Conservation (phyloP, 2,797 vertebrate genomes). For the Kryptopterus vitreolus region DNA sequence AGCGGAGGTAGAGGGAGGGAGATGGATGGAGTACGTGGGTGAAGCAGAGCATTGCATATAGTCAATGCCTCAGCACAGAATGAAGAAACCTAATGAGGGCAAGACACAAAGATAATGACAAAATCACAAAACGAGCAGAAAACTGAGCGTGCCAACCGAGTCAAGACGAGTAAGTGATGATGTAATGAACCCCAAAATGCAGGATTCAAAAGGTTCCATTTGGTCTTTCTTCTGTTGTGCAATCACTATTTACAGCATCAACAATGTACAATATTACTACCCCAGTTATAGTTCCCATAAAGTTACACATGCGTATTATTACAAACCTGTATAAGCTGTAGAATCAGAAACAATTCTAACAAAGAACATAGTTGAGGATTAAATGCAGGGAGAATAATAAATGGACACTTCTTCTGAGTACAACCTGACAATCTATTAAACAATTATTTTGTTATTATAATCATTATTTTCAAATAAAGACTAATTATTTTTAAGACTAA, state of each 20-base stretch:
- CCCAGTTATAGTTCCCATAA: not conserved
- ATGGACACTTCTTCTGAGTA: not conserved
- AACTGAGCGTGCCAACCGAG: not conserved
- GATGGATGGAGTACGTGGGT: constrained; percentile 80
- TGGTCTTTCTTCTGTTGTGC: not conserved
- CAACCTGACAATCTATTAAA: too few relatives aligned
- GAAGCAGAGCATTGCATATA: constrained; percentile 81
- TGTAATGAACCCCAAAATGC: not conserved
- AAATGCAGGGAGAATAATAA: not conserved
- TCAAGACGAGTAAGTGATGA: too few relatives aligned
- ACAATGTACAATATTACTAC: not conserved
- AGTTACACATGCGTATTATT: not conserved
- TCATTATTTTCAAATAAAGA: too few relatives aligned
- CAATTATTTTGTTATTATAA: too few relatives aligned
- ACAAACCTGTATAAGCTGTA: not conserved
- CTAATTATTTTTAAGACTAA: too few relatives aligned
- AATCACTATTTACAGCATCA: not conserved
- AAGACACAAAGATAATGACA: not conserved
- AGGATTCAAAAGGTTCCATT: not conserved
- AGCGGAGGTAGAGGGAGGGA: constrained; percentile 69
- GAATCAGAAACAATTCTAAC: not conserved
- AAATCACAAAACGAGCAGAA: not conserved
- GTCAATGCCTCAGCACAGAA: constrained; percentile 85
- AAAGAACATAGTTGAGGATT: not conserved
- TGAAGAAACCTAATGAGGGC: constrained; percentile 76